Base-by-base conservation (phyloP, 2,888 invertebrate species). In the Drosophila niveifrons region DNA sequence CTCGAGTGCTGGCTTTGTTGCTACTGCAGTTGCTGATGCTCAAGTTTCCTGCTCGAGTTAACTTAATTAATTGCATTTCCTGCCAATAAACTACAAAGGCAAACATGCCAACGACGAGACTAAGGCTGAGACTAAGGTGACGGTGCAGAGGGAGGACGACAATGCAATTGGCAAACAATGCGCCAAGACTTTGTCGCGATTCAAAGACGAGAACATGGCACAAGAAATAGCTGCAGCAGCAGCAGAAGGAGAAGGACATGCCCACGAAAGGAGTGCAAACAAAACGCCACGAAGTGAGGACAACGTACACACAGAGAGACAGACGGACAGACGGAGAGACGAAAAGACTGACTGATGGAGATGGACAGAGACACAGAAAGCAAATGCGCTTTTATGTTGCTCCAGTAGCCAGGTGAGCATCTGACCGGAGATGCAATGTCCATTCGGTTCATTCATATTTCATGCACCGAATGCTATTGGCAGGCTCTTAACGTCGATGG, bases 1-100 rank as follows among this genome's bases (percentile, higher is more conserved):
- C 46, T 57, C 29, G 63, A 57, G 67, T 66, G 69, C 31, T 62
- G 69, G 28, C 39, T 55, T 59, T 53, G 66, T 36, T 11, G 9
- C 58, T 53, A 39, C 57, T 63, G 66, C 46, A 7, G 11, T 55
- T 53, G 41, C 57, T 65, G 67, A 52, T 55, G 82, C 80, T 68
- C 75, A 52, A 74, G 80, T 78, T 86, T 74, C 84, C 88, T 85
- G 84, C 88, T 87, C 84, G 89, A 84, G 83, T 84, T 87, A 89
- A 80, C 83, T 88, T 86, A 86, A 88, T 86, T 89, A 88, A 86
- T 86, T 86, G 89, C 90, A 86, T 86, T 88, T 88, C 90, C 89
- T 83, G 84, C 75, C 90, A 86, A 81, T 88, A 90, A 83, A 88
- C 83, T 77, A 78, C 75, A 88, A 82, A 80, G 79, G 90, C 83